Percentiles rank a stretch among this genome's conserved stretches.
These are phyloP conservation scores for Drosophila orosa DNA, from an alignment of 1,140 invertebrate species.

Conservation along the genomic window DNA sequence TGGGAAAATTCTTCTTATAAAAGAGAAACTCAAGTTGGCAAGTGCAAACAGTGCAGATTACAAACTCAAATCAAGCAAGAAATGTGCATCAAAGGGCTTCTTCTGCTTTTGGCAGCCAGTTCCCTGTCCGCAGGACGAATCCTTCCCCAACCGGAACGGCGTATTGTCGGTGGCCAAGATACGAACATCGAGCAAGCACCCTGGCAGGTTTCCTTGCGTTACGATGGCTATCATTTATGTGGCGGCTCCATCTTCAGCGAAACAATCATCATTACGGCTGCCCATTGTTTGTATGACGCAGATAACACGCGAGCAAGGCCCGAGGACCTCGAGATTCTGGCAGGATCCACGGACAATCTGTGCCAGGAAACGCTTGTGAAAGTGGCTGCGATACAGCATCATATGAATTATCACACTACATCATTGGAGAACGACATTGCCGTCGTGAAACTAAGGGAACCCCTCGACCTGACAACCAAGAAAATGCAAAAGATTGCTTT, in stretches of 20 bases:
- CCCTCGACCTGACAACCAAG: neutral
- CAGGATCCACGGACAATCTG: neutral
- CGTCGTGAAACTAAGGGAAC: neutral
- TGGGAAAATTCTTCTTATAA: neutral
- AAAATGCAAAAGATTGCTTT: neutral
- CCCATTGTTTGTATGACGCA: neutral
- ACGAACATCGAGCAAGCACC: neutral
- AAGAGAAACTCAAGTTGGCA: neutral
- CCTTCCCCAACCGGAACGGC: neutral
- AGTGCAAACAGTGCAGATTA: neutral
- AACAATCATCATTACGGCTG: neutral
- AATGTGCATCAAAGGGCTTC: neutral
- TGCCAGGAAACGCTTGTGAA: neutral
- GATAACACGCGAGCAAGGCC: accelerated
- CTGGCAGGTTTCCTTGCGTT: neutral
- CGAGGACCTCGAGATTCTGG: neutral
- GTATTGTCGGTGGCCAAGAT: neutral
- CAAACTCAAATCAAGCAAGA: neutral
- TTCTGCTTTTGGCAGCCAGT: neutral
- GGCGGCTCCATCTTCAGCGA: neutral
- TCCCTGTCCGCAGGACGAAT: neutral
- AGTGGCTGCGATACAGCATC: neutral
- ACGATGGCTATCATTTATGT: accelerated
- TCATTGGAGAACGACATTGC: accelerated
- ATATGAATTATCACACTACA: accelerated